phyloP scores from a whole-genome alignment of 2,888 invertebrate species.

The Anoncus sp. region DNA sequence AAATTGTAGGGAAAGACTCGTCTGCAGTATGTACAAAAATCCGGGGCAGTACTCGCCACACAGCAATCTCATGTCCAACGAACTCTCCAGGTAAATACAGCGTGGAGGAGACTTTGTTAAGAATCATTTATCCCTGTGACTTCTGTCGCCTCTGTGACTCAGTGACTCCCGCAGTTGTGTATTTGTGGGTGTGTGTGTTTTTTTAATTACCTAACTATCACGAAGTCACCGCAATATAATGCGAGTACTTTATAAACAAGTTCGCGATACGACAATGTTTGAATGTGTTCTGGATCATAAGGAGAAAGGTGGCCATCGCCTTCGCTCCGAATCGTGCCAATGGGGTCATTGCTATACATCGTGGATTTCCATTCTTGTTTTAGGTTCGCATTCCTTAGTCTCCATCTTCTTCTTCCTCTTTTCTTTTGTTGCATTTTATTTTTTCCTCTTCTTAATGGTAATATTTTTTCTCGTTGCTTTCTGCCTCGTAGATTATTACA shows the following conservation, averaged over 20 bases:
- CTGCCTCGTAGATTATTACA: neutral
- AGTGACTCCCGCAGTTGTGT: neutral
- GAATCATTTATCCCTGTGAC: too few species aligned
- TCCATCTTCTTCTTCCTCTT: conserved; percentile 43
- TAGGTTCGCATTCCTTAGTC: conserved; percentile 50
- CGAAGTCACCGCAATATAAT: conserved; percentile 17
- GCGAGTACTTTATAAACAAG: conserved; percentile 13
- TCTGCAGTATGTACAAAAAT: conserved; percentile 94
- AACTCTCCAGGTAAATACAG: conserved; percentile 94
- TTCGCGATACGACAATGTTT: conserved; percentile 29
- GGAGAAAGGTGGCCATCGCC: conserved; percentile 80
- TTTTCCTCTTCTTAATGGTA: neutral
- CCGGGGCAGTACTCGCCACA: conserved; percentile 93
- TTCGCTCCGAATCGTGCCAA: conserved; percentile 75
- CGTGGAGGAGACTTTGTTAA: too few species aligned
- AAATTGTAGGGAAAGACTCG: conserved; percentile 90
- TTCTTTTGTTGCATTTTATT: conserved; percentile 24
- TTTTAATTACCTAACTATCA: conserved; percentile 18
- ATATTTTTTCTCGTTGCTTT: neutral
- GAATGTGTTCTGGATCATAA: conserved; percentile 72
- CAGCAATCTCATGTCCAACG: conserved; percentile 94
- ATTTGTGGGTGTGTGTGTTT: neutral
- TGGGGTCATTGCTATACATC: conserved; percentile 75
- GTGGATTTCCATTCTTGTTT: conserved; percentile 68
- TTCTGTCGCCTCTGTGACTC: conserved; percentile 7